These are phyloP conservation scores for Rhinoraja longicauda DNA, from an alignment of 2,797 vertebrate genomes.

Conservation along the genomic window DNA sequence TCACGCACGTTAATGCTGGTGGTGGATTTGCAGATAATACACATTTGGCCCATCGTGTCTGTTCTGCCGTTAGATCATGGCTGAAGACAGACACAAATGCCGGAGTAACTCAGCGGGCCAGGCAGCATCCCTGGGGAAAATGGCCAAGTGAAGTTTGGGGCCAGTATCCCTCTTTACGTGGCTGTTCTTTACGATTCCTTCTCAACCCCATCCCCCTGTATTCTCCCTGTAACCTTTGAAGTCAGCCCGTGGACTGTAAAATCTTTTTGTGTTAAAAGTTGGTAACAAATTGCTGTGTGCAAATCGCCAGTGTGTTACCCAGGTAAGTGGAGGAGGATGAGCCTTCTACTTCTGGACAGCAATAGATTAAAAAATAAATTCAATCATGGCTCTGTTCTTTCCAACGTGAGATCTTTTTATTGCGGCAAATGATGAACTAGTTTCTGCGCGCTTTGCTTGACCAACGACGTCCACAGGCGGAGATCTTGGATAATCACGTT, in stretches of 20 bases:
- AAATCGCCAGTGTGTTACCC: background rate
- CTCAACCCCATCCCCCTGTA: too few species aligned
- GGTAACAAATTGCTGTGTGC: background rate
- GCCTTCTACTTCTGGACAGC: background rate
- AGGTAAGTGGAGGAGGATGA: background rate
- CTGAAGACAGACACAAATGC: too few species aligned
- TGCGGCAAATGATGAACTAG: conserved; percentile 21
- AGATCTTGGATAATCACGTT: conserved; percentile 40
- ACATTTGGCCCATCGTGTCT: too few species aligned
- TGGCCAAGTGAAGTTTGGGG: too few species aligned
- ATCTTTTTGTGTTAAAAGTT: background rate
- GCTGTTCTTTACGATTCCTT: too few species aligned
- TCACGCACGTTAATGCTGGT: too few species aligned
- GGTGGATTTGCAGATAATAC: too few species aligned
- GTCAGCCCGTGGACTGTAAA: background rate
- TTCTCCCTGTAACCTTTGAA: too few species aligned
- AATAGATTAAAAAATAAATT: conserved; percentile 25
- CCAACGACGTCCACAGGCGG: background rate
- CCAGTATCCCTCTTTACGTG: too few species aligned
- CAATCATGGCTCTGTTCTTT: conserved; percentile 26
- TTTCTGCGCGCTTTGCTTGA: conserved; percentile 24
- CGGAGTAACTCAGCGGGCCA: too few species aligned
- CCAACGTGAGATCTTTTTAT: conserved; percentile 29
- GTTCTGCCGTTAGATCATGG: too few species aligned
- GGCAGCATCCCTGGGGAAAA: too few species aligned